Conservation (phyloP, 1,140 invertebrate genomes). For the Scaptomyza graminum region DNA sequence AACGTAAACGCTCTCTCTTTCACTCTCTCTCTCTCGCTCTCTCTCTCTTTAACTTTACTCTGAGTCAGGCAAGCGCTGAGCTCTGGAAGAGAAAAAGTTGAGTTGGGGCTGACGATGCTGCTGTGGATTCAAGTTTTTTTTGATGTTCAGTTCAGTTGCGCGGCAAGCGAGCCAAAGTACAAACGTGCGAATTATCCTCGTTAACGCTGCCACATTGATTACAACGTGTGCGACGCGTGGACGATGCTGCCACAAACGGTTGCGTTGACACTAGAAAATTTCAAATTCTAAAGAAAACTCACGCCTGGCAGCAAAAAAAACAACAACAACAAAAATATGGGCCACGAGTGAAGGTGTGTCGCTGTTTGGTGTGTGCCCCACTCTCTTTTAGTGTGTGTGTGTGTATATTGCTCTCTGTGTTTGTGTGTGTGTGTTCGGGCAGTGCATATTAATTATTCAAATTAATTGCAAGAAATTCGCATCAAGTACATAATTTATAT, state of each 20-base stretch:
- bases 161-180: slow-evolving; percentile 66
- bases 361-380: slow-evolving; percentile 25
- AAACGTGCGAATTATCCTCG: slow-evolving; percentile 73
- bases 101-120: slow-evolving; percentile 32
- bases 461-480: slow-evolving; percentile 70
- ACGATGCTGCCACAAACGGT: slow-evolving; percentile 49
- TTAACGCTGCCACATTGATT: slow-evolving; percentile 35
- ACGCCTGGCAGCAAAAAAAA: slow-evolving; percentile 20
- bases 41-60: slow-evolving; percentile 8
- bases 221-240: slow-evolving; percentile 49
- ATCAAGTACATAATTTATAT: slow-evolving; percentile 44
- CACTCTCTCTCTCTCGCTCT: slow-evolving; percentile 7
- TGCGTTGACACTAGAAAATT: slow-evolving; percentile 54
- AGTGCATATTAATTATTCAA: slow-evolving; percentile 77
- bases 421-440: slow-evolving; percentile 18
- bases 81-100: slow-evolving; percentile 11
- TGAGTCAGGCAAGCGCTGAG: slow-evolving; percentile 18
- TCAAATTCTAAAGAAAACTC: slow-evolving; percentile 61
- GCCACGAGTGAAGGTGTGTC: slow-evolving; percentile 73
- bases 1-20: slow-evolving; percentile 10
- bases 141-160: slow-evolving; percentile 54
- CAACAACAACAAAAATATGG: slow-evolving; percentile 43
- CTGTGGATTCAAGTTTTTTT: slow-evolving; percentile 37
- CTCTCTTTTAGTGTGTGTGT: slow-evolving; percentile 1
- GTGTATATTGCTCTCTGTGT: slow-evolving; percentile 17